phyloP scores from a whole-genome alignment of 1,140 invertebrate genomes.

The Pogonomyrmex barbatus region DNA sequence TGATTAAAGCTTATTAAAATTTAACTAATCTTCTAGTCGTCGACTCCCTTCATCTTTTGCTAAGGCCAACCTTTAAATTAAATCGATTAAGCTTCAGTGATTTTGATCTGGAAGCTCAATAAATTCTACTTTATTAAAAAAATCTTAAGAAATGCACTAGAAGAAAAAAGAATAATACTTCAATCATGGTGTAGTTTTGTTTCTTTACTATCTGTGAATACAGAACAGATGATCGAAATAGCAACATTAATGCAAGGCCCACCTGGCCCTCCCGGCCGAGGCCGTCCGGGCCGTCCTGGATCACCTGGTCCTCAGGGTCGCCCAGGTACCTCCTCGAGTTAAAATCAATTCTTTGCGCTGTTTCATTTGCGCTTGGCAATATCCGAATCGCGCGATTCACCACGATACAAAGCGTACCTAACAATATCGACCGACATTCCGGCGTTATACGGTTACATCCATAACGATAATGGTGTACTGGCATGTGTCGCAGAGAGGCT shows the following conservation, averaged over 20 bases:
- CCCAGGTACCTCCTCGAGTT: constrained; percentile 85
- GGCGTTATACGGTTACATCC: constrained; percentile 75
- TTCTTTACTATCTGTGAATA: constrained; percentile 66
- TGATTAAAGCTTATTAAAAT: constrained; percentile 69
- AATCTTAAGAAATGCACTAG: neutral
- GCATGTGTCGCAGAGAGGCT: constrained; percentile 85
- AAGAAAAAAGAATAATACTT: too few relatives aligned
- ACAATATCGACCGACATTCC: constrained; percentile 61
- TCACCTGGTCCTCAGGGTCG: constrained; percentile 88
- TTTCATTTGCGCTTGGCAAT: constrained; percentile 6
- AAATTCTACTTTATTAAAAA: neutral
- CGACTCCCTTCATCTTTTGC: neutral
- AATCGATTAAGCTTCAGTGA: constrained; percentile 21
- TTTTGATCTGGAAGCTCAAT: constrained; percentile 27
- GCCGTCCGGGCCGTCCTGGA: constrained; percentile 87
- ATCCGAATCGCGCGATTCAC: constrained; percentile 39
- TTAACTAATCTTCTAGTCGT: neutral
- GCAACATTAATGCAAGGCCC: constrained; percentile 87
- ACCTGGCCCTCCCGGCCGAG: constrained; percentile 88
- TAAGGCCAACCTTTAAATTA: neutral
- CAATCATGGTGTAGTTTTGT: neutral
- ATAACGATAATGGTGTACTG: constrained; percentile 78
- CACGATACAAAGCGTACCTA: constrained; percentile 46
- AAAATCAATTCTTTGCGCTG: constrained; percentile 30
- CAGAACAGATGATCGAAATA: constrained; percentile 89